These are phyloP conservation scores for Drosophila tani DNA, from an alignment of 1,140 invertebrate genomes.

Conservation along the genomic window DNA sequence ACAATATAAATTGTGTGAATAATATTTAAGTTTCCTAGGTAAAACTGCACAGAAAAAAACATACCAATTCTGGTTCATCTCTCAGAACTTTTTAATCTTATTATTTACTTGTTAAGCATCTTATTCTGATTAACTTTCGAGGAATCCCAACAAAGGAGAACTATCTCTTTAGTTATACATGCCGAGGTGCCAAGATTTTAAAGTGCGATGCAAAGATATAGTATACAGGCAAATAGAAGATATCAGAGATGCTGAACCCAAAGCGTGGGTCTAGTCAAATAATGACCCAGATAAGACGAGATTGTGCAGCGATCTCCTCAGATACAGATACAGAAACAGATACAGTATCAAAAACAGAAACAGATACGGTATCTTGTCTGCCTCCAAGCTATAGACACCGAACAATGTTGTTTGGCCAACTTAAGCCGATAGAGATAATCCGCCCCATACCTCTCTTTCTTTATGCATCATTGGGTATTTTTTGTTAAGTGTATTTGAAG, in stretches of 20 bases:
- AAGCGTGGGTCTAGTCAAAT: conserved; percentile 48
- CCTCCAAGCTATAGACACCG: conserved; percentile 19
- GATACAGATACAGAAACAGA: conserved; percentile 6
- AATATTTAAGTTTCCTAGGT: too few relatives aligned
- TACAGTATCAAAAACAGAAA: conserved; percentile 35
- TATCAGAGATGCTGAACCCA: conserved; percentile 38
- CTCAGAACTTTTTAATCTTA: too few relatives aligned
- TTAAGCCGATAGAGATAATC: conserved; percentile 24
- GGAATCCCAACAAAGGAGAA: too few relatives aligned
- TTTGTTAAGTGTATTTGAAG: background rate
- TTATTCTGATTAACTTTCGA: background rate
- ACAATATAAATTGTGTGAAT: too few relatives aligned
- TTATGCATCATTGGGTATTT: conserved; percentile 20
- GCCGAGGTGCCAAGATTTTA: conserved; percentile 27
- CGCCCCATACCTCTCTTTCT: background rate
- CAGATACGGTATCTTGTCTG: conserved; percentile 17
- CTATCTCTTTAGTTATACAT: conserved; percentile 7
- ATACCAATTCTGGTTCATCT: too few relatives aligned
- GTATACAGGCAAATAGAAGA: conserved; percentile 6
- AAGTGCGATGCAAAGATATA: conserved; percentile 1
- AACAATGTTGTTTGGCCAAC: conserved; percentile 28
- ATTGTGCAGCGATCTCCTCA: conserved; percentile 49
- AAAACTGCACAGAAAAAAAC: too few relatives aligned
- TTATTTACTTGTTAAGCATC: too few relatives aligned
- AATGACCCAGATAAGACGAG: conserved; percentile 68